phyloP scores from a whole-genome alignment of 2,888 invertebrate species.

The Drosophila anceps region DNA sequence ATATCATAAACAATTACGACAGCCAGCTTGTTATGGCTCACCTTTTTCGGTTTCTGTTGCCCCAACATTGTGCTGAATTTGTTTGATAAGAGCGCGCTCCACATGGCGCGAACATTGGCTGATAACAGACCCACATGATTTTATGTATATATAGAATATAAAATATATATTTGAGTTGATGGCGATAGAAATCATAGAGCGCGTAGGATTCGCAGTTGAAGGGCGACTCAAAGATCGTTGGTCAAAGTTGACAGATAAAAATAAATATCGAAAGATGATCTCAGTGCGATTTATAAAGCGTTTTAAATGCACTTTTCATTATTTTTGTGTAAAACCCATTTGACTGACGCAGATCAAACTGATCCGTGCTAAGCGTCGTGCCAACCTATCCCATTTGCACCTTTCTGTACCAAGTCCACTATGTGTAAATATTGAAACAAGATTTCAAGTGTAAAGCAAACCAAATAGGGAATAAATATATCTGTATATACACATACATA shows the following conservation, averaged over 20 bases:
- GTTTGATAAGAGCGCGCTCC: slow-evolving; percentile 19
- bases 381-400: slow-evolving; percentile 58
- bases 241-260: slow-evolving; percentile 26
- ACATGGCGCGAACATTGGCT: slow-evolving; percentile 14
- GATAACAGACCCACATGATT: slow-evolving; percentile 18
- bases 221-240: slow-evolving; percentile 13
- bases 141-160: not conserved
- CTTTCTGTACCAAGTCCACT: slow-evolving; percentile 10
- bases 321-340: not conserved
- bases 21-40: slow-evolving; percentile 8
- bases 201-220: slow-evolving; percentile 11
- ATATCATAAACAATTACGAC: slow-evolving; percentile 73
- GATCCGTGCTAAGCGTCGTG: slow-evolving; percentile 20
- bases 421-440: slow-evolving; percentile 61
- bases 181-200: slow-evolving; percentile 23
- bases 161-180: not conserved
- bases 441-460: slow-evolving; percentile 46
- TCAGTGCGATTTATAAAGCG: slow-evolving; percentile 13
- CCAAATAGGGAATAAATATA: slow-evolving; percentile 13
- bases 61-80: slow-evolving; percentile 18
- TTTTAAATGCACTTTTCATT: slow-evolving; percentile 7
- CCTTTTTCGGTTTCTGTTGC: slow-evolving; percentile 1
- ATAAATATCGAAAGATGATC: slow-evolving; percentile 35
- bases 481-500: not conserved
- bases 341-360: slow-evolving; percentile 1